Base-by-base conservation (phyloP, 2,113 vertebrate species). In the Probosciger aterrimus region DNA sequence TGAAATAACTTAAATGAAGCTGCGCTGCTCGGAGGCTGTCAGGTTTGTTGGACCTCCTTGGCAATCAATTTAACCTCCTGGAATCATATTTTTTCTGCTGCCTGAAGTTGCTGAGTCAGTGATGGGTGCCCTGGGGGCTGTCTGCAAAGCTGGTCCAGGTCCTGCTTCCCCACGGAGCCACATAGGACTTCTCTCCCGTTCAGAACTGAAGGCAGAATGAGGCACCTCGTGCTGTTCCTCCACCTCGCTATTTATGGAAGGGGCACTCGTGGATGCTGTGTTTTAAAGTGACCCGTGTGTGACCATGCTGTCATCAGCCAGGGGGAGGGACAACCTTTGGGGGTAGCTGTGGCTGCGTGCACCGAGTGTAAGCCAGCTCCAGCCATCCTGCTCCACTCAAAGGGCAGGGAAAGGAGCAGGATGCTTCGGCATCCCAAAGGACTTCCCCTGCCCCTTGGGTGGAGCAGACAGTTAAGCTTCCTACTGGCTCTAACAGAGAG, bases 1-100 rank as follows among this genome's bases (percentile, higher is more conserved):
- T 85, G 92, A 94, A 97, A 96, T 86, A 91, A 85, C 93, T 92
- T 82, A 93, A 95, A 94, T 96, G 96, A 95, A 97, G 93, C 93
- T 79, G 97, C 83, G 93, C 87, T 5, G 9, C 90, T 95, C 1
- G 1, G 55, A 86, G 78, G 50, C 95, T 96, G 95, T 93, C 88
- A 85, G 33, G 81, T 88, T 92, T 95, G 92, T 69, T 93, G 94
- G 87, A 86, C 82, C 86, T 96, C 81, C 84, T 90, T 88, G 82
- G 94, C 75, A 92, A 91, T 95, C 95, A 93, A 91, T 96, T 96
- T 95, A 88, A 92, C 83, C 94, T 96, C 82, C 78, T 67, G 65
- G 86, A 91, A 91, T 92, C 0, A 33, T 69, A 73, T 84, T 92
- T 81, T 86, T 81, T 16, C 82, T 88, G 71, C 79, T 2, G 44